These are phyloP conservation scores for Druon quercuslanigerum DNA, from an alignment of 1,140 invertebrate species.

Conservation along the genomic window DNA sequence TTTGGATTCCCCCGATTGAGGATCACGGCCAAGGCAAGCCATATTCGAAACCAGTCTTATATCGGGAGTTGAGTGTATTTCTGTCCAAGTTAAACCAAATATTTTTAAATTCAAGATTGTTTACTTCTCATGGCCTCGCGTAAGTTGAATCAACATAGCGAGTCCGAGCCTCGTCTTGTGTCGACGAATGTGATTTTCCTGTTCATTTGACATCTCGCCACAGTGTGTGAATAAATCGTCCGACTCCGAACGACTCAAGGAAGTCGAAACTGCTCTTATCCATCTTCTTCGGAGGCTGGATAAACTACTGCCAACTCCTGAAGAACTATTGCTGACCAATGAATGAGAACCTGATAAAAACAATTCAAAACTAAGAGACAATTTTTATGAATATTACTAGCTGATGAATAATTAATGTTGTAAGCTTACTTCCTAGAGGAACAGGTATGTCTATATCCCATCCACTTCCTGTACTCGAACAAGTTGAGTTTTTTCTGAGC, in stretches of 20 bases:
- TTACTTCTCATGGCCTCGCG: conserved; percentile 64
- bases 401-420: background rate
- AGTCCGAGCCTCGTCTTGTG: conserved; percentile 77
- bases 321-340: conserved; percentile 61
- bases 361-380: background rate
- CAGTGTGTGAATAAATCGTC: conserved; percentile 66
- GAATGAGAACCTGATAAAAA: conserved; percentile 65
- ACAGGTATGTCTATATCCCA: conserved; percentile 66
- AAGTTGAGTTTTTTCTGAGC: conserved; percentile 64
- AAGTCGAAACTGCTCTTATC: conserved; percentile 76
- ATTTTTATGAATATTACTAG: background rate
- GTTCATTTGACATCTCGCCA: conserved; percentile 52
- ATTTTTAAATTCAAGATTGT: background rate
- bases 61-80: too few species aligned
- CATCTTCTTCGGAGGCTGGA: conserved; percentile 78
- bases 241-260: conserved; percentile 69
- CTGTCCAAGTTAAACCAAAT: background rate
- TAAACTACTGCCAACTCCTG: conserved; percentile 71
- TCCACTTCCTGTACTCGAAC: conserved; percentile 66
- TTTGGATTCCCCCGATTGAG: too few species aligned
- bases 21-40: too few species aligned
- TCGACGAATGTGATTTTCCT: conserved; percentile 47
- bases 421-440: conserved; percentile 61
- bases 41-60: too few species aligned
- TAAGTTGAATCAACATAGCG: conserved; percentile 74